Base-by-base conservation (phyloP, 2,888 invertebrate genomes). In the Drosophila fungiperda region DNA sequence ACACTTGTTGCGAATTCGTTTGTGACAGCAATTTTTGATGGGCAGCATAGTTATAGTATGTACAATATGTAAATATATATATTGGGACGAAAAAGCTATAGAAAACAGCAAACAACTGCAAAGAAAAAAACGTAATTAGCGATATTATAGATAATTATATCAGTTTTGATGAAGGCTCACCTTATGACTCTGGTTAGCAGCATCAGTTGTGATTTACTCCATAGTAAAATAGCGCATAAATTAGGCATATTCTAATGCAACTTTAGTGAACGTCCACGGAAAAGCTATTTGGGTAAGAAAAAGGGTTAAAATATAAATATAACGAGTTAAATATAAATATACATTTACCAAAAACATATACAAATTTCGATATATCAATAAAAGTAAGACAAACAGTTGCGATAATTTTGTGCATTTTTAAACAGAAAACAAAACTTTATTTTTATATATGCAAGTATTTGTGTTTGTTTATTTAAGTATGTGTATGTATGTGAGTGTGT, bases 341-440 rank as follows among this genome's bases (percentile, higher is more conserved):
- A 45, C 20, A 23, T 2, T 3, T 9, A 26, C 1, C 1, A 38
- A 26, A 20, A 26, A 15, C 20, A 32, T 48, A 29, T 3, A 52
- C 9, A 11, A 23, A 38, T 36, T 36, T 20, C 15, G 15, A 45
- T 45, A 55, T 15, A 58, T 45, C 17, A 9, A 23, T 26, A n/a
- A 49, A 12, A 40, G 29, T 15, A 32, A 50, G 40, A 66, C 57
- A 73, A 55, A 38, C 29, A 65, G 20, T 68, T 48, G 58, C 61
- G 53, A 59, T 50, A 40, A 68, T 45, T 45, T 45, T 85, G 80
- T 83, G 82, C 83, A 78, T 76, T 86, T 84, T 81, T 65, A 81
- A 92, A 92, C 91, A 90, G 82, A 87, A 77, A 92, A 91, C 92
- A 91, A 82, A 90, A 83, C 89, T 92, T 91, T 91, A 91, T 92